These are phyloP conservation scores for Agonum fuliginosum DNA, from an alignment of 2,888 invertebrate genomes.

Conservation along the genomic window DNA sequence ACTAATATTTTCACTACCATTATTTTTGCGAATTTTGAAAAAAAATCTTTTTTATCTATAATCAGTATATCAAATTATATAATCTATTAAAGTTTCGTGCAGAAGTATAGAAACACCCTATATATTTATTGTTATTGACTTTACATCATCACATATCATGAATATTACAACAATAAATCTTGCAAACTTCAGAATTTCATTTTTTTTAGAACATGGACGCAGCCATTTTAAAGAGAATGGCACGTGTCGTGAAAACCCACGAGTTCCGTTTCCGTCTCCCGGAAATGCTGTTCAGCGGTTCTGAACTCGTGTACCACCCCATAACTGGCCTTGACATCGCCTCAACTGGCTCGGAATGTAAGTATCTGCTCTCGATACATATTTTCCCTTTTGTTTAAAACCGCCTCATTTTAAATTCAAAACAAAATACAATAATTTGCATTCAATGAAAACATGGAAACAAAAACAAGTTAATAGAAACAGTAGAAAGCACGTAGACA, in stretches of 20 bases:
- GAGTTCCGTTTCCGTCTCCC: constrained; percentile 85
- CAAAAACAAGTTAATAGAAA: no score
- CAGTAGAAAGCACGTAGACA: no score
- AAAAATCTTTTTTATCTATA: no score
- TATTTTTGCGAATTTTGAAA: no score
- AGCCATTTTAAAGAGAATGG: constrained; percentile 83
- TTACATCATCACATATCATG: no score
- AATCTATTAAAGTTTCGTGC: no score
- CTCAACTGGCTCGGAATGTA: constrained; percentile 75
- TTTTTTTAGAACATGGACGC: constrained; percentile 79
- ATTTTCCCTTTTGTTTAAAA: constrained; percentile 15
- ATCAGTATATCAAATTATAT: no score
- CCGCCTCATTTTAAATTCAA: constrained; percentile 23
- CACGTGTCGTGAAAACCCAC: constrained; percentile 83
- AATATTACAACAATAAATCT: no score
- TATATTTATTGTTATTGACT: no score
- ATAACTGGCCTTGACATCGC: constrained; percentile 80
- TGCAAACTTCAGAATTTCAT: background rate
- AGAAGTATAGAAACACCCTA: no score
- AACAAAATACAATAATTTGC: constrained; percentile 8
- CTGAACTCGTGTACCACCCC: constrained; percentile 81
- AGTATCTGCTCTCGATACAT: constrained; percentile 65
- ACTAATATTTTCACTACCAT: no score
- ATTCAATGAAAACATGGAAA: background rate
- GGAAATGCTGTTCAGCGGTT: constrained; percentile 81